Evolutionary conservation across 2,888 invertebrate genomes (phyloP).

Genomic region (Tipula vernalis): DNA sequence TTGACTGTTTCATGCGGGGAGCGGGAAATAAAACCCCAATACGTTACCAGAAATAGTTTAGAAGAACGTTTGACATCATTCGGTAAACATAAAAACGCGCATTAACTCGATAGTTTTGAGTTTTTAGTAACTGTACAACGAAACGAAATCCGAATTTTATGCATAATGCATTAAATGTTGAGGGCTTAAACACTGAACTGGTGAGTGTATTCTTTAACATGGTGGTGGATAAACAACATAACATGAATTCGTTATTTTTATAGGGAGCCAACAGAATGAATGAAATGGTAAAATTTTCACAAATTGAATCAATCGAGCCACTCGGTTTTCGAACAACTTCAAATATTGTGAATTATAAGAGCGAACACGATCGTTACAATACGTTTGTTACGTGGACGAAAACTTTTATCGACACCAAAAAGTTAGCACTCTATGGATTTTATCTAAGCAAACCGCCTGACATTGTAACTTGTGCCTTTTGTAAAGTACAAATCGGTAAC

Average conservation of each 20-base stretch:
- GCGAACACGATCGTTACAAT: constrained; percentile 49
- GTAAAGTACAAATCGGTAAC: constrained; percentile 63
- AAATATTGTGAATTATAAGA: constrained; percentile 17
- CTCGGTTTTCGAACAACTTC: neutral
- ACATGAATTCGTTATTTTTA: neutral
- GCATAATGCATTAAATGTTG: neutral
- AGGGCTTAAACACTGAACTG: neutral
- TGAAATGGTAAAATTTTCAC: neutral
- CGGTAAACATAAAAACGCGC: neutral
- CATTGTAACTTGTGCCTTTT: constrained; percentile 69
- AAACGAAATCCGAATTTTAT: neutral
- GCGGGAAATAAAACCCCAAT: no score
- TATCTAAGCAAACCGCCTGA: constrained; percentile 64
- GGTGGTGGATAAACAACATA: neutral
- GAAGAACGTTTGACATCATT: neutral
- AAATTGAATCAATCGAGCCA: neutral
- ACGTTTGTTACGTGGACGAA: constrained; percentile 57
- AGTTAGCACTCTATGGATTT: constrained; percentile 73
- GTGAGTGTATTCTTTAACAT: neutral
- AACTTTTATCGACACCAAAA: constrained; percentile 36
- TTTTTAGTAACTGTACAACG: neutral
- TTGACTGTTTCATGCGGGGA: no score
- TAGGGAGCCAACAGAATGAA: neutral
- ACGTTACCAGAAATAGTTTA: neutral
- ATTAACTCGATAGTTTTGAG: neutral